Percentiles rank a stretch among this genome's conserved stretches.
Conservation (phyloP, 1,140 invertebrate species). For the Heliothis virescens region DNA sequence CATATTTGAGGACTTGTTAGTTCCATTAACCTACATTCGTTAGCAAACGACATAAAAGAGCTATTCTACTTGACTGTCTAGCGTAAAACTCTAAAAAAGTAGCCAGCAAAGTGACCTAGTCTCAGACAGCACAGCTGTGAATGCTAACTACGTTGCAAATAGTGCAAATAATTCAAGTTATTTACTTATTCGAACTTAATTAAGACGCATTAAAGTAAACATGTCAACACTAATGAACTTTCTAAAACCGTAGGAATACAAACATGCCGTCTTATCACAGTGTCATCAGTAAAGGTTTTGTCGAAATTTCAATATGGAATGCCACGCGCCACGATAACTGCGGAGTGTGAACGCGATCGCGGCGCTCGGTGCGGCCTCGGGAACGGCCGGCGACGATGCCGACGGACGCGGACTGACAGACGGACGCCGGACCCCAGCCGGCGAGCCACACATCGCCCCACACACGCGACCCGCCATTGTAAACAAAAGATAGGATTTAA, state of each 20-base stretch:
- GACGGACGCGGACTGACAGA: conserved; percentile 43
- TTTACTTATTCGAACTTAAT: neutral
- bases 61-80: neutral
- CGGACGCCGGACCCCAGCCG: neutral
- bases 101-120: neutral
- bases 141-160: conserved; percentile 41
- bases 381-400: conserved; percentile 35
- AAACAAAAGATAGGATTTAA: conserved; percentile 41
- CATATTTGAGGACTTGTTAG: conserved; percentile 1
- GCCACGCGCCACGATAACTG: conserved; percentile 41
- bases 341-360: conserved; percentile 12
- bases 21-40: conserved; percentile 16
- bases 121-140: neutral
- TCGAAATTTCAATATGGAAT: conserved; percentile 38
- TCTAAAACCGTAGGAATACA: neutral
- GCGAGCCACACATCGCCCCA: neutral
- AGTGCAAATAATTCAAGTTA: conserved; percentile 22
- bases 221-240: neutral
- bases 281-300: conserved; percentile 21
- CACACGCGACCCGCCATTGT: conserved; percentile 33
- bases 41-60: conserved; percentile 7
- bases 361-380: conserved; percentile 29
- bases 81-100: neutral
- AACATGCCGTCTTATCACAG: conserved; percentile 39
- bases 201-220: neutral